phyloP scores from a whole-genome alignment of 2,797 vertebrate genomes.

The Acrocephalus scirpaceus region DNA sequence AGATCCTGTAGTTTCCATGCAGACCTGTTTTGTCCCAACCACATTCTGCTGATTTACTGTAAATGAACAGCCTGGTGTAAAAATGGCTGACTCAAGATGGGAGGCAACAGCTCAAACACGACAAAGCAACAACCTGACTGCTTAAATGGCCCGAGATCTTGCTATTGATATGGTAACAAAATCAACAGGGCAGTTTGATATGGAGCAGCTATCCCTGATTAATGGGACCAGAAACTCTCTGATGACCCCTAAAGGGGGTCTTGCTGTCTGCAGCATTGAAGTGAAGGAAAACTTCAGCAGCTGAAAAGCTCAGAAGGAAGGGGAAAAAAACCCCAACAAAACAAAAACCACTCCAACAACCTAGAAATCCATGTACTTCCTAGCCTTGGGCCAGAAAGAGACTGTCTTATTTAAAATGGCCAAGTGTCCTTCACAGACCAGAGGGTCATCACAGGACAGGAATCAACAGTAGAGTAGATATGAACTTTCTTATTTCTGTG shows the following conservation, averaged over 20 bases:
- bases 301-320: not conserved
- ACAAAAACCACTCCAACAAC: not conserved
- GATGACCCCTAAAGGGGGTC: not conserved
- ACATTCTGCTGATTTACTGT: not conserved
- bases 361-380: not conserved
- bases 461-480: not conserved
- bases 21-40: not conserved
- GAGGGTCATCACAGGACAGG: not conserved
- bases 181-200: not conserved
- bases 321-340: fast-evolving
- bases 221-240: not conserved
- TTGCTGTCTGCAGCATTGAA: not conserved
- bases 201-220: not conserved
- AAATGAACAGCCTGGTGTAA: not conserved
- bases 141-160: not conserved
- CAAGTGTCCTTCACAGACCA: not conserved
- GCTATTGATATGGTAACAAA: not conserved
- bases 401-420: not conserved
- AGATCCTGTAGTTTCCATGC: not conserved
- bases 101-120: not conserved
- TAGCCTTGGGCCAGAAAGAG: not conserved
- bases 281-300: not conserved
- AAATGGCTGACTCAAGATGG: not conserved
- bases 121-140: not conserved
- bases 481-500: not conserved